Conservation (phyloP, 2,113 vertebrate genomes). For the Sturnira hondurensis region DNA sequence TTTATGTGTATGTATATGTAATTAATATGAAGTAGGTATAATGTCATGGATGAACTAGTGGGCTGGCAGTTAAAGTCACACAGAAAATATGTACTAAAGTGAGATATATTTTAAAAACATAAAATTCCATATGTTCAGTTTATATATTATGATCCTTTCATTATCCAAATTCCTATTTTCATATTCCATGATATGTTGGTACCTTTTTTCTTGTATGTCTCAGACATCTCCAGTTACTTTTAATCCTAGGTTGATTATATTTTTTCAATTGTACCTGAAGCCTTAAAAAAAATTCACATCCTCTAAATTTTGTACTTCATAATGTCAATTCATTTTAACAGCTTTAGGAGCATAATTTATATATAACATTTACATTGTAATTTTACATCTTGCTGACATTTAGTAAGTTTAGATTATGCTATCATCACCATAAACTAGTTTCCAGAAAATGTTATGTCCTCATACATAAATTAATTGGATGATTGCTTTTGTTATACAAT, state of each 20-base stretch:
- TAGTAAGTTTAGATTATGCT: background rate
- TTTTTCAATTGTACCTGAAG: background rate
- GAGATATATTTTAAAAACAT: background rate
- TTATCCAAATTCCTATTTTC: background rate
- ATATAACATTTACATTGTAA: background rate
- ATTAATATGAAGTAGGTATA: too few species aligned
- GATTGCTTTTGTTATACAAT: too few species aligned
- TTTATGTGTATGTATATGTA: too few species aligned
- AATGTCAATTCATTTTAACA: background rate
- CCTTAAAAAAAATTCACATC: background rate
- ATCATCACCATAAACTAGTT: background rate
- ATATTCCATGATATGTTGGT: background rate
- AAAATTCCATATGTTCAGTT: background rate
- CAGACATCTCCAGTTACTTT: background rate
- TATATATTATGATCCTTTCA: background rate
- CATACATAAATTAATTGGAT: background rate
- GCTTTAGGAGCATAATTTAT: background rate
- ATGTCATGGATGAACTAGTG: too few species aligned
- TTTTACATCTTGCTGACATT: background rate
- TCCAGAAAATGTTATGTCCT: background rate
- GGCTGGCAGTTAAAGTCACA: too few species aligned
- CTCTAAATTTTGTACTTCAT: background rate
- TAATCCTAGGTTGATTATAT: background rate
- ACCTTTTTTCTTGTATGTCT: background rate
- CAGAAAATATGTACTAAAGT: too few species aligned